A percentile compares a stretch with the other conserved stretches of the same genome.
Evolutionary conservation across 2,888 invertebrate species (phyloP).

Genomic region (Leucania comma): DNA sequence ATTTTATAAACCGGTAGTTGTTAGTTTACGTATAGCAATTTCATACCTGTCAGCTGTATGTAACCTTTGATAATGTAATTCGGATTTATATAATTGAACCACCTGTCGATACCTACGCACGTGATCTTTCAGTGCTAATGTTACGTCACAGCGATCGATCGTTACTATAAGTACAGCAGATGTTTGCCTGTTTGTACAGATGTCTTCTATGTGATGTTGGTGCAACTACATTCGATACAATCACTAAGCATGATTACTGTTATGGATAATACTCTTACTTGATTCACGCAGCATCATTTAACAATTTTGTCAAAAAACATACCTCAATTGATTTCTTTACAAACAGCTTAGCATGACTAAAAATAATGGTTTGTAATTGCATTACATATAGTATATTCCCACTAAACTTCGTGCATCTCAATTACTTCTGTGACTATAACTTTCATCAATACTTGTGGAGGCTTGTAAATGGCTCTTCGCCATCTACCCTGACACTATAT

Average conservation of each 20-base stretch:
- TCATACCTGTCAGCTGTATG: constrained; percentile 18
- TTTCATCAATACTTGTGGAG: too few relatives aligned
- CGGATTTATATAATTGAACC: constrained; percentile 44
- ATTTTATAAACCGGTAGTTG: not conserved
- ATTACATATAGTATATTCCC: too few relatives aligned
- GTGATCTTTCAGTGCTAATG: constrained; percentile 54
- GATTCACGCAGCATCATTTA: too few relatives aligned
- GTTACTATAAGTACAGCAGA: constrained; percentile 46
- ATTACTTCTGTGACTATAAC: too few relatives aligned
- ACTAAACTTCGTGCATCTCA: too few relatives aligned
- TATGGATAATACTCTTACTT: too few relatives aligned
- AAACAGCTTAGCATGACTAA: too few relatives aligned
- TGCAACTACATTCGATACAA: constrained; percentile 42
- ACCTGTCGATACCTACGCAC: constrained; percentile 44
- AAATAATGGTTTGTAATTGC: too few relatives aligned
- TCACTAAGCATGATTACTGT: constrained; percentile 5
- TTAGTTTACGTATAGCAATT: not conserved
- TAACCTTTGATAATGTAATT: constrained; percentile 35
- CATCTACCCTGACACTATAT: too few relatives aligned
- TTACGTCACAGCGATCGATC: constrained; percentile 50
- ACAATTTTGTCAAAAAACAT: too few relatives aligned
- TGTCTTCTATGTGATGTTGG: constrained; percentile 35
- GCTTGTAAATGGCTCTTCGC: too few relatives aligned
- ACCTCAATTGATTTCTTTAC: too few relatives aligned
- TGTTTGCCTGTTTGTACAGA: constrained; percentile 53